These are phyloP conservation scores for Semotilus atromaculatus DNA, from an alignment of 2,797 vertebrate species.

Conservation along the genomic window DNA sequence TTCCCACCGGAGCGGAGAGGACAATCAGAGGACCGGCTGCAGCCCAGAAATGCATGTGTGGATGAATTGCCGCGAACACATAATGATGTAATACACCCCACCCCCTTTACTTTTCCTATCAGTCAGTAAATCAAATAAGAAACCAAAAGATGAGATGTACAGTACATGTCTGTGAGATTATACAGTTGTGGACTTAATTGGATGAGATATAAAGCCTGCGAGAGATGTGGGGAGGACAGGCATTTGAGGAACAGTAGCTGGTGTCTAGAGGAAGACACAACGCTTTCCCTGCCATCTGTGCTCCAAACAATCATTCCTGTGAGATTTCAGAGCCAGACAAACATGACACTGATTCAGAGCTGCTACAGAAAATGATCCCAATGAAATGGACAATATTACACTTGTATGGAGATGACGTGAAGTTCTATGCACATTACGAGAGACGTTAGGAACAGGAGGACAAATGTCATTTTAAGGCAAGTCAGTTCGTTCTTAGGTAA, in stretches of 20 bases:
- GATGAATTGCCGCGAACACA: background rate
- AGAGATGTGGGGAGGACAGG: conserved; percentile 12
- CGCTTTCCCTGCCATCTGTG: conserved; percentile 34
- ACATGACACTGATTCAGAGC: conserved; percentile 66
- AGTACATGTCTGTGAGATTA: background rate
- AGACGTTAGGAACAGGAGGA: background rate
- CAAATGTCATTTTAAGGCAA: background rate
- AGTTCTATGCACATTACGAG: background rate
- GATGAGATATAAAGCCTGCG: conserved; percentile 28
- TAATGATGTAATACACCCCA: background rate
- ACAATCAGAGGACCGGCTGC: background rate
- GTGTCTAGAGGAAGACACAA: background rate
- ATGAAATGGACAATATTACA: conserved; percentile 9
- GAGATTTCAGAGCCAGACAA: conserved; percentile 49
- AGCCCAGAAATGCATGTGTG: background rate
- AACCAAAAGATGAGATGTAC: background rate
- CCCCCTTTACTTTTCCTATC: background rate
- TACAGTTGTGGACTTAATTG: conserved; percentile 16
- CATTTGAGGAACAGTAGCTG: conserved; percentile 37
- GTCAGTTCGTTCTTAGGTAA: background rate
- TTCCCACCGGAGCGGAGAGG: conserved; percentile 51
- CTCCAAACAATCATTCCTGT: conserved; percentile 52
- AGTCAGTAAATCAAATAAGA: conserved; percentile 36
- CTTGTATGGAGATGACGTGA: conserved; percentile 10
- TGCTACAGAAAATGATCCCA: conserved; percentile 63